These are phyloP conservation scores for Phrixothrix hirtus DNA, from an alignment of 2,888 invertebrate genomes.

Conservation along the genomic window DNA sequence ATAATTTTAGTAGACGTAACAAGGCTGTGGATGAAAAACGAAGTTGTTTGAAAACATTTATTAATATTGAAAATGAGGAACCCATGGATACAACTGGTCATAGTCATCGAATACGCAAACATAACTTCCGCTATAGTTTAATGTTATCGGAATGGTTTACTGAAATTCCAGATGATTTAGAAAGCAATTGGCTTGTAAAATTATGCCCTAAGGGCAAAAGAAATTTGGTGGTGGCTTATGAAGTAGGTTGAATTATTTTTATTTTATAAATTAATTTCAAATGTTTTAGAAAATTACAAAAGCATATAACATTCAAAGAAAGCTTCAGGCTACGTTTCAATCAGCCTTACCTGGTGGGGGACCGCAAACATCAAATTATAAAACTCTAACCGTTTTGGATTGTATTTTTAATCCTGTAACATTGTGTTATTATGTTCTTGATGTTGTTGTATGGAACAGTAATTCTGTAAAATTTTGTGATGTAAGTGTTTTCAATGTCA, in stretches of 20 bases:
- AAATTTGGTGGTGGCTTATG: slow-evolving; percentile 76
- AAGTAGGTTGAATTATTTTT: slow-evolving; percentile 53
- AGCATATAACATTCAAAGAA: slow-evolving; percentile 69
- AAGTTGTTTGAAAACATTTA: slow-evolving; percentile 59
- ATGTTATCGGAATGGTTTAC: slow-evolving; percentile 95
- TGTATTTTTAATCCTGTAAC: slow-evolving; percentile 71
- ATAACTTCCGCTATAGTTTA: slow-evolving; percentile 49
- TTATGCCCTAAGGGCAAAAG: slow-evolving; percentile 86
- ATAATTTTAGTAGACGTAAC: slow-evolving; percentile 57
- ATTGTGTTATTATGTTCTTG: slow-evolving; percentile 76
- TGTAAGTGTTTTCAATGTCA: too few species aligned
- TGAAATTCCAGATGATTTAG: slow-evolving; percentile 78
- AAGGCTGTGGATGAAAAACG: slow-evolving; percentile 58
- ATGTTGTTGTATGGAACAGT: slow-evolving; percentile 80
- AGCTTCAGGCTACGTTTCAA: slow-evolving; percentile 59
- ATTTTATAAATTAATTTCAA: slow-evolving; percentile 28
- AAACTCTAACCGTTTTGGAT: slow-evolving; percentile 74
- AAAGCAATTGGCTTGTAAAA: slow-evolving; percentile 71
- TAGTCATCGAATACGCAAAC: background rate
- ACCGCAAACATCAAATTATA: slow-evolving; percentile 42
- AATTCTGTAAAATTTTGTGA: slow-evolving; percentile 74
- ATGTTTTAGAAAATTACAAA: slow-evolving; percentile 67
- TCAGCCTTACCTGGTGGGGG: slow-evolving; percentile 78
- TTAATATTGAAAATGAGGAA: slow-evolving; percentile 41
- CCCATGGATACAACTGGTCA: slow-evolving; percentile 39